Evolutionary conservation across 2,797 vertebrate genomes (phyloP).

Genomic region (Platyrinchus mystaceus): DNA sequence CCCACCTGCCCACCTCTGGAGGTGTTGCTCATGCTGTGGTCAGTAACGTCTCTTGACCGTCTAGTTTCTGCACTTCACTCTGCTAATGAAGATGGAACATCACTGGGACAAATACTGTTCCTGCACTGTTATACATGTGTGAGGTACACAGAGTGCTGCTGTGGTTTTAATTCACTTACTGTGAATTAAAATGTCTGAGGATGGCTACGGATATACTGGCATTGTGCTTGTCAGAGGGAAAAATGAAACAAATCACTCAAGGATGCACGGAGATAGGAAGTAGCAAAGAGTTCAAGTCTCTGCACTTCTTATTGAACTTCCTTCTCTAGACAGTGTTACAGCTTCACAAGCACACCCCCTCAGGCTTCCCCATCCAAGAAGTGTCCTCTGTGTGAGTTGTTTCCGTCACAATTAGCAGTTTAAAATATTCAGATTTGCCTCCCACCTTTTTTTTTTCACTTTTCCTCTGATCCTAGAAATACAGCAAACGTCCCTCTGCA

Average conservation of each 20-base stretch:
- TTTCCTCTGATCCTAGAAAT: not conserved
- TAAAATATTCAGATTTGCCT: not conserved
- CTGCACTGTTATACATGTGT: not conserved
- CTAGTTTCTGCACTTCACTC: not conserved
- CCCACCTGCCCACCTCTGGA: not conserved
- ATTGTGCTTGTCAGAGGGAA: not conserved
- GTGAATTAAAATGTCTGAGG: not conserved
- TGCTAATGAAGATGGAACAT: fast-evolving
- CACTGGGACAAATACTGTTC: not conserved
- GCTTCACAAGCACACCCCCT: not conserved
- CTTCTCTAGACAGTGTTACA: not conserved
- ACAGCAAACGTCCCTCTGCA: not conserved
- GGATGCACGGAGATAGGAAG: not conserved
- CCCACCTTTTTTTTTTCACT: not conserved
- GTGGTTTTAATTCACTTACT: not conserved
- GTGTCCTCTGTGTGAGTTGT: fast-evolving
- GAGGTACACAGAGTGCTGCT: not conserved
- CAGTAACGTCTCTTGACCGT: not conserved
- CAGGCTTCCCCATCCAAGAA: not conserved
- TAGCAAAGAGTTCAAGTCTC: not conserved
- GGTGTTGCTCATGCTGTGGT: fast-evolving
- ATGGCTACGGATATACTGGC: not conserved
- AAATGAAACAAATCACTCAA: not conserved
- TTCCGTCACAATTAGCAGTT: not conserved
- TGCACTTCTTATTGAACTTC: not conserved